Percentiles rank a stretch among this genome's conserved stretches.
Evolutionary conservation across 2,888 invertebrate genomes (phyloP).

Genomic region (Catocala fraxini): DNA sequence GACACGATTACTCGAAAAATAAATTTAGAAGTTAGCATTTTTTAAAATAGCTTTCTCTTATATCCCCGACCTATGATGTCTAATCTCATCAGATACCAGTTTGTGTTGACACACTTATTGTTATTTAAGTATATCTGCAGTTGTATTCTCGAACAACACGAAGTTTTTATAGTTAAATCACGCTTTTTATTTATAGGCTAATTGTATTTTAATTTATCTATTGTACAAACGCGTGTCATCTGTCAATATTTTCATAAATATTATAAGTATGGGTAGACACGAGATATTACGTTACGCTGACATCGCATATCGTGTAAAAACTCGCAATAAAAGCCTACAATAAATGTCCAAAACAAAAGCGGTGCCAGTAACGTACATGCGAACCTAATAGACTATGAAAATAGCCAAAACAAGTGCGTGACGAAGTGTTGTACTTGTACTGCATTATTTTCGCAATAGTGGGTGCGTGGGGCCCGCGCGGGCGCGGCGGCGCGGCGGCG

Average conservation of each 20-base stretch:
- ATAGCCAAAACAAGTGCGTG: slow-evolving; percentile 59
- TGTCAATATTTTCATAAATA: slow-evolving; percentile 6
- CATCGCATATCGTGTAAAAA: slow-evolving; percentile 31
- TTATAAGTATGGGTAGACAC: slow-evolving; percentile 29
- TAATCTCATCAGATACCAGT: neutral
- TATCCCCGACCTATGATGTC: slow-evolving; percentile 6
- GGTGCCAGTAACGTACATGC: slow-evolving; percentile 41
- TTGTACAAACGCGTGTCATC: neutral
- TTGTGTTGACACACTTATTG: neutral
- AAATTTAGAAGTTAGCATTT: slow-evolving; percentile 56
- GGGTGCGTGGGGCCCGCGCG: slow-evolving; percentile 70
- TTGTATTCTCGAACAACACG: too few species aligned
- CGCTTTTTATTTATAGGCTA: neutral
- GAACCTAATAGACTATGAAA: slow-evolving; percentile 48
- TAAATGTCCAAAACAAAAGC: slow-evolving; percentile 43
- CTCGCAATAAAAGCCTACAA: slow-evolving; percentile 34
- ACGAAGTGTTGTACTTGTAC: slow-evolving; percentile 52
- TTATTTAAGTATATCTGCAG: too few species aligned
- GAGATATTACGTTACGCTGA: slow-evolving; percentile 43
- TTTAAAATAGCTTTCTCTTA: slow-evolving; percentile 11
- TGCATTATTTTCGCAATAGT: slow-evolving; percentile 78
- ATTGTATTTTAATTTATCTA: slow-evolving; percentile 1
- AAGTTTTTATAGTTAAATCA: neutral
- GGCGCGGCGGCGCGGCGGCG: slow-evolving; percentile 50
- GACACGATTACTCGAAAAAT: slow-evolving; percentile 73